Evolutionary conservation across 2,113 vertebrate species (phyloP), one percentile per base, ranked within the genome.

Genomic region (Cygnus atratus): DNA sequence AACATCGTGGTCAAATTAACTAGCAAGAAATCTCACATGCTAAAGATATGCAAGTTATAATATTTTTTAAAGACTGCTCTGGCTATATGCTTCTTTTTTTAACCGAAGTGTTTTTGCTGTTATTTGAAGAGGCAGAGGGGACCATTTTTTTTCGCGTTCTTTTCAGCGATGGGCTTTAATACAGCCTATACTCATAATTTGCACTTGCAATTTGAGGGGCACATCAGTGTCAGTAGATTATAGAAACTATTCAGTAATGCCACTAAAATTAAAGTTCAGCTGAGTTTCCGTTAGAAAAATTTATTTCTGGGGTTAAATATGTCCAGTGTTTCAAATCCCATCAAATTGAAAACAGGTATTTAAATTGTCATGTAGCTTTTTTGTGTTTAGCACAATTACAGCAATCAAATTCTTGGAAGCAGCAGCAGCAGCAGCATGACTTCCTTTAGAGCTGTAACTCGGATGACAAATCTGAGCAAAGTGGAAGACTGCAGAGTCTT

Each of bases 291-390:
- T 74, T 84, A 46, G 44, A 83, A 96, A 73, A 73, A 62, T 73
- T 66, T 78, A 70, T 84, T 83, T 96, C 77, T 84, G 35, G n/a
- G 67, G 57, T 96, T 96, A 97, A 93, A 85, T 92, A 84, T 71
- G 67, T 95, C 92, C 78, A 94, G 39, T 54, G 79, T 84, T 96
- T 94, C 84, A 90, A 90, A 88, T 87, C 73, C 46, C 57, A 15
- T 94, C 80, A 92, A 93, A 26, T 25, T 86, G 92, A 92, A 89
- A 90, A 70, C 72, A 88, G 84, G 77, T 94, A 93, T 97, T 97
- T 95, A 96, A 95, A 83, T 82, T 89, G 82, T 95, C 82, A 18
- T 81, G 83, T 89, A 61, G 71, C 31, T 88, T 94, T 96, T 93
- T 81, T 87, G 80, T 83, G 82, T 88, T 94, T 91, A 82, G 71